Evolutionary conservation across 2,888 invertebrate species (phyloP), one percentile per base, ranked within the genome.

Genomic region (Polymixis lichenea): DNA sequence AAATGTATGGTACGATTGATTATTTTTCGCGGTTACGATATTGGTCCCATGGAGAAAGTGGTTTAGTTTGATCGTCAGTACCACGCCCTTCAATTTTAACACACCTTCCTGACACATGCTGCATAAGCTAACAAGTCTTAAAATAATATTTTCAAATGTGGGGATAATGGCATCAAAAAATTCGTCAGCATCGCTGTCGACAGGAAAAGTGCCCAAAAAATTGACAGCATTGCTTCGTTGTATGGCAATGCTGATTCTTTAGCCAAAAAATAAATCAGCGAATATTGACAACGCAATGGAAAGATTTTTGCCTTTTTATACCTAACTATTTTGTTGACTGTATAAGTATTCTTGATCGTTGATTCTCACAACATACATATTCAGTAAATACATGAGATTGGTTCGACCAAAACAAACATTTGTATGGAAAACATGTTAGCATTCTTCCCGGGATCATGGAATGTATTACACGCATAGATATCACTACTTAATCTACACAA

Each of bases 341-440:
- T 77, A 62, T 11, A 28, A 15, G 19, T 28, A 53, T 22, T 55
- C 79, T 17, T 61, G 60, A 32, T 58, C 58, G 19, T 17, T 43
- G 69, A 51, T 51, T 38, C 43, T 74, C 62, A 56, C 62, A 71
- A 25, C 32, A 43, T 43, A 69, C 68, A 74, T 84, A 76, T 84
- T 79, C 82, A 73, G 43, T 32, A 43, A 49, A 53, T 32, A 72
- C 64, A 71, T 51, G 62, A 65, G 58, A 71, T 64, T 56, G 56
- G 61, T 43, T 67, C 67, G 38, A 56, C 64, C 64, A 56, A 84
- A 79, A 75, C 71, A 62, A 82, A 80, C 74, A 75, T 81, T 80
- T 70, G 71, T 80, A 67, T 75, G 79, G 72, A 66, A 82, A 83
- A 71, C 80, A 71, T 72, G 74, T 75, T 60, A 66, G 53, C 51